Evolutionary conservation across 2,797 vertebrate genomes (phyloP), one percentile per base, ranked within the genome.

Genomic region (Gorsachius magnificus): DNA sequence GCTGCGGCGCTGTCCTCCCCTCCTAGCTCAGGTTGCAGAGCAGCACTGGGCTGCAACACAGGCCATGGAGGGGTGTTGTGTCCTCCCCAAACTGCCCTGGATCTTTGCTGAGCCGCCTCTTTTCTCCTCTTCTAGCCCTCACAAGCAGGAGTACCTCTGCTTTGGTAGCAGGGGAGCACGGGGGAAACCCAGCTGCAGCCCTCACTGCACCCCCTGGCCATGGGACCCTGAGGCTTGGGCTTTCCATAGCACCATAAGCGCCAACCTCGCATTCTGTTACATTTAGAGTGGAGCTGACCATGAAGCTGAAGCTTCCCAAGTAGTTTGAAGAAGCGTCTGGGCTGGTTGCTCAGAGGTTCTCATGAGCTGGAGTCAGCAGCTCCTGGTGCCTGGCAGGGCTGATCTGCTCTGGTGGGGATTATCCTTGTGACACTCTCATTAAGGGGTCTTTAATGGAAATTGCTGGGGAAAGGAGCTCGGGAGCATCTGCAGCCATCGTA

Each of bases 1-100:
- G 7, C 51, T 51, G 50, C 0, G 0, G 41, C 0, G 0, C 78
- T 51, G 26, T 72, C 38, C 50, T 81, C 19, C 16, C 12, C 50
- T 93, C 28, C 69, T 38, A 28, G 26, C 24, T 54, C n/a, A 31
- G 43, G 19, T 80, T 80, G 83, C 63, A 80, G 69, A 89, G 72
- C n/a, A 57, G 60, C 4, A 6, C 43, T 84, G 38, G 28, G 26
- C 85, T 66, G 43, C 6, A 6, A 24, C 31, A 33, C 43, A 60
- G 53, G 75, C 80, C 43, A 10, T 26, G 25, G 54, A 68, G 28
- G 36, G 15, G 8, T 81, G 28, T n/a, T 82, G 21, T 48, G 6
- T n/a, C 8, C 26, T 8, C 20, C 4, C 16, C 5, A 50, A 36
- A 28, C 56, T 65, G 46, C 50, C 16, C 46, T 65, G 31, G n/a